Evolutionary conservation across 1,140 invertebrate species (phyloP), one percentile per base, ranked within the genome.

Genomic region (Idris sp.): DNA sequence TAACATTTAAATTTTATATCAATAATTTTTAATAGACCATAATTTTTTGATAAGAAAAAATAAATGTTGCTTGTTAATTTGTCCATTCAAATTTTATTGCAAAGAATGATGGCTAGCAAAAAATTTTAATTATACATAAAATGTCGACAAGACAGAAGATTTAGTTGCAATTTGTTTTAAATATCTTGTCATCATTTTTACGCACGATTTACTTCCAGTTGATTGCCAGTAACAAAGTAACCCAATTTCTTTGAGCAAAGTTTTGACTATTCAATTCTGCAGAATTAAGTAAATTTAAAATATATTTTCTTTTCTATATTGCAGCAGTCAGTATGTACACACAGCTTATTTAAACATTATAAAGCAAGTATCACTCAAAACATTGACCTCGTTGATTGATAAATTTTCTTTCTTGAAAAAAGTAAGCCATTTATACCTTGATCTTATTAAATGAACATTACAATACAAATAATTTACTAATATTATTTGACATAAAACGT

Each of bases 181-280:
- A 4, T 22, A 22, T 43, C 26, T 14, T 48, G 16, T 62, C 59
- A 40, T 41, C 56, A 41, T 35, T 11, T 62, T 65, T 38, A 65
- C 19, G 61, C 30, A 44, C 61, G 48, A 46, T 65, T 64, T 54
- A 48, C 15, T 15, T 48, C 6, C 16, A 11, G 28, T 25, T 9
- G 7, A 11, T 4, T 61, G 56, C 43, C 56, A 61, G 19, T 13
- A 2, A 22, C 4, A 48, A 48, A 13, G 19, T 43, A 33, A 43
- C 40, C 30, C n/a, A 58, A 58, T 44, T 58, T 46, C 28, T 31
- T 30, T 7, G 14, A 43, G 22, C 25, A 2, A 30, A 26, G 15
- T 30, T 35, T 54, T 40, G n/a, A 11, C 28, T 31, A 33, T 10
- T 35, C 2, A 5, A 10, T 16, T 16, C 16, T 15, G n/a, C n/a